A percentile compares a stretch with the other conserved stretches of the same genome.
Conservation (phyloP, 2,113 vertebrate species). For the Dasyurus viverrinus region DNA sequence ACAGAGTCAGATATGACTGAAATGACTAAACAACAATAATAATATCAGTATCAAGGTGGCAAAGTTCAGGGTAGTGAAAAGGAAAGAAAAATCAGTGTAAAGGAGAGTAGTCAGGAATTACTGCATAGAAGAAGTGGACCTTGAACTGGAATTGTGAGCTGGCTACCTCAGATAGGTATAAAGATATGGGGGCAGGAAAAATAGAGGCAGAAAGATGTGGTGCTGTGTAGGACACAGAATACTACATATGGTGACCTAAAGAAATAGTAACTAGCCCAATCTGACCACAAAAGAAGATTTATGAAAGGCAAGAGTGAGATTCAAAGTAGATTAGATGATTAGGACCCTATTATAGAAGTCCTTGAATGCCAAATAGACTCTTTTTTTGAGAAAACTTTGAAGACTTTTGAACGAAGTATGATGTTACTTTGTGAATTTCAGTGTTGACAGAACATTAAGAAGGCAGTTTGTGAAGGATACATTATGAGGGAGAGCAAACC, state of each 20-base stretch:
- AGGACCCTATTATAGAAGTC: not conserved
- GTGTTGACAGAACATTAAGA: not conserved
- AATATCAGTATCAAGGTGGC: not conserved
- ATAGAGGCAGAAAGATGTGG: not conserved
- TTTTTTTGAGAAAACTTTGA: not conserved
- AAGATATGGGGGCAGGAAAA: not conserved
- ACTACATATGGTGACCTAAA: not conserved
- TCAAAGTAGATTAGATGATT: not conserved
- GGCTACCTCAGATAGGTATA: not conserved
- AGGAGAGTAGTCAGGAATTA: not conserved
- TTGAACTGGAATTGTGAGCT: not conserved
- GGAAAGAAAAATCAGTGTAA: not conserved
- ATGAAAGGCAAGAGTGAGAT: not conserved
- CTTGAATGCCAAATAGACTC: not conserved
- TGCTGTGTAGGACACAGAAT: not conserved
- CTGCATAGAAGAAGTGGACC: not conserved
- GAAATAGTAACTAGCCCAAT: not conserved
- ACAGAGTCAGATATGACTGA: not conserved
- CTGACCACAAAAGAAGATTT: not conserved
- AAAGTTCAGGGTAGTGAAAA: not conserved
- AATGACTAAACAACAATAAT: not conserved
- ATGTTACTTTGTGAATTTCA: not conserved
- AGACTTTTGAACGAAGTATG: not conserved
- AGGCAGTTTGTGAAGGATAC: not conserved
- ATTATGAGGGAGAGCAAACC: constrained; percentile 1